phyloP scores from a whole-genome alignment of 2,888 invertebrate genomes.

The Bellardia bayeri region DNA sequence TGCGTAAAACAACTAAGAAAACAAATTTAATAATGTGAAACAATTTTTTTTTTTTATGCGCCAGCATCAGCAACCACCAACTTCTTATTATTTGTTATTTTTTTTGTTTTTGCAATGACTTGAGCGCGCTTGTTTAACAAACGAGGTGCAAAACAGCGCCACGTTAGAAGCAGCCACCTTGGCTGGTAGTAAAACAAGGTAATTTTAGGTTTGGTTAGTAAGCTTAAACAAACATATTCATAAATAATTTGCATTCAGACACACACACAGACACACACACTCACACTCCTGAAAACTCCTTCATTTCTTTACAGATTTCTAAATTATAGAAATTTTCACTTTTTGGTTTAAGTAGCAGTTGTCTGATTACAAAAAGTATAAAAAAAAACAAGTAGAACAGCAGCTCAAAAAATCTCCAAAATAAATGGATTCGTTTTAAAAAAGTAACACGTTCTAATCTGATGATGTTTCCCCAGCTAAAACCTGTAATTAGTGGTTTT shows the following conservation, averaged over 20 bases:
- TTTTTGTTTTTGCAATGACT: not conserved
- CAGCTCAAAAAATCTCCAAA: conserved; percentile 37
- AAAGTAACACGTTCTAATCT: conserved; percentile 76
- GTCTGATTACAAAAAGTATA: conserved; percentile 41
- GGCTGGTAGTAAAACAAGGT: conserved; percentile 76
- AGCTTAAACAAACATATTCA: conserved; percentile 68
- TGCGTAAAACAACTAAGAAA: conserved; percentile 55
- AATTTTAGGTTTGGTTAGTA: conserved; percentile 79
- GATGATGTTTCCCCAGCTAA: conserved; percentile 60
- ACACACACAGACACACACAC: conserved; percentile 10
- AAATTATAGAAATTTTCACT: conserved; percentile 81
- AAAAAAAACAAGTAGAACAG: not conserved
- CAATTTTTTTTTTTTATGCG: conserved; percentile 52
- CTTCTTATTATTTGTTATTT: conserved; percentile 42
- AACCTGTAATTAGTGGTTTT: conserved; percentile 75
- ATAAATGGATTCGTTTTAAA: conserved; percentile 75
- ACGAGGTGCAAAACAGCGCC: conserved; percentile 74
- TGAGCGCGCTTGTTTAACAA: conserved; percentile 54
- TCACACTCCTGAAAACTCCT: conserved; percentile 29
- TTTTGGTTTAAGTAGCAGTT: conserved; percentile 56
- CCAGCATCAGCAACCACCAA: conserved; percentile 45
- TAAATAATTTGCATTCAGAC: conserved; percentile 79
- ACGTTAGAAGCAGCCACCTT: conserved; percentile 67
- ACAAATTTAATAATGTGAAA: conserved; percentile 71
- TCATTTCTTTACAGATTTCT: conserved; percentile 74